phyloP scores from a whole-genome alignment of 2,113 vertebrate species.

The Mustela lutreola region DNA sequence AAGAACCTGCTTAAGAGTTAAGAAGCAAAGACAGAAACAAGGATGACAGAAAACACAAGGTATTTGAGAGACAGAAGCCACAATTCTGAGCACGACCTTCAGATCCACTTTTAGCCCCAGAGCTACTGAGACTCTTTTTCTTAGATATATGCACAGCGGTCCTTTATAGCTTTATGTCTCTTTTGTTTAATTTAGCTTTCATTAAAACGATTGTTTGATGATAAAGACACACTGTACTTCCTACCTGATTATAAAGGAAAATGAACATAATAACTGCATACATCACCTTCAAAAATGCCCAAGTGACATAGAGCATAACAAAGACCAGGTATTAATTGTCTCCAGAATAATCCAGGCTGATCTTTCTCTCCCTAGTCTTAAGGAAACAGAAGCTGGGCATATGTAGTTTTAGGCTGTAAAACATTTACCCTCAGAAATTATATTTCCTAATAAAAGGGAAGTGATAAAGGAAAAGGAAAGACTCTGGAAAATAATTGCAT shows the following conservation, averaged over 20 bases:
- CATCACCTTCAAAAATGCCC: not conserved
- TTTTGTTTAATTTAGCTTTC: constrained; percentile 14
- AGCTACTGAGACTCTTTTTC: not conserved
- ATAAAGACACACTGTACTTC: not conserved
- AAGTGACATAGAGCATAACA: not conserved
- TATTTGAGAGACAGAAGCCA: not conserved
- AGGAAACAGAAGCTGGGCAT: not conserved
- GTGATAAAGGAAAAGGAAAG: not conserved
- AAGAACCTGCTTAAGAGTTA: not conserved
- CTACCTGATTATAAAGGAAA: not conserved
- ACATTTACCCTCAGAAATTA: not conserved
- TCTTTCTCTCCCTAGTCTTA: not conserved
- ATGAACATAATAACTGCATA: not conserved
- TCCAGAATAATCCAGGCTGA: not conserved
- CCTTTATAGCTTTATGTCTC: not conserved
- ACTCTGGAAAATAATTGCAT: not conserved
- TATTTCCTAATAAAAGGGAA: not conserved
- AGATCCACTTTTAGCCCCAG: not conserved
- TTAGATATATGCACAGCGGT: not conserved
- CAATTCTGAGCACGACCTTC: not conserved
- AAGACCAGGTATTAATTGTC: not conserved
- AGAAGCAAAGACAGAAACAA: not conserved
- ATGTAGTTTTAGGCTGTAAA: not conserved
- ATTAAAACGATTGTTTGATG: constrained; percentile 18
- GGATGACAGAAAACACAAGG: not conserved